Conservation (phyloP, 2,888 invertebrate species). For the Aproaerema taeniolella region DNA sequence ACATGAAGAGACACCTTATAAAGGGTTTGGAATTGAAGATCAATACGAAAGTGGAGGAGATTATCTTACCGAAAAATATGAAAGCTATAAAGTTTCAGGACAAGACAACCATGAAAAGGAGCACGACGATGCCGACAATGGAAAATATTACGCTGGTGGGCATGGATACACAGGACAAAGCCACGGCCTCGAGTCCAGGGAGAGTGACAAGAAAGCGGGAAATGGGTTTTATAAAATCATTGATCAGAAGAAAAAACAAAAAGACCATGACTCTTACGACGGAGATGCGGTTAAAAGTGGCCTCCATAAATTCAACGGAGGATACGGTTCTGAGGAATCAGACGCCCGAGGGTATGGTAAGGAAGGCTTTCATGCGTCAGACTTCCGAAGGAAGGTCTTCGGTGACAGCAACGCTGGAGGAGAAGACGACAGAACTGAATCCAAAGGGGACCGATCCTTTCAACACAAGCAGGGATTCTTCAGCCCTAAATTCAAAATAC, state of each 20-base stretch:
- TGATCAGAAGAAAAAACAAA: no score
- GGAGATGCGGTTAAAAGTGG: slow-evolving; percentile 78
- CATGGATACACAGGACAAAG: slow-evolving; percentile 72
- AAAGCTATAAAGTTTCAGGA: slow-evolving; percentile 69
- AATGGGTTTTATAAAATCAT: no score
- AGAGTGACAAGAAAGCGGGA: slow-evolving; percentile 44
- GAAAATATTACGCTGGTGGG: slow-evolving; percentile 67
- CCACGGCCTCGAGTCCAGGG: slow-evolving; percentile 67
- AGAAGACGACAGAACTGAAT: slow-evolving; percentile 60
- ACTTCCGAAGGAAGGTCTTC: slow-evolving; percentile 68
- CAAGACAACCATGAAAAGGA: slow-evolving; percentile 72
- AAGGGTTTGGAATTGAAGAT: slow-evolving; percentile 68
- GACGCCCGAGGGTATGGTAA: slow-evolving; percentile 71
- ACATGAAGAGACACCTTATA: slow-evolving; percentile 66
- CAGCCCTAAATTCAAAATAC: slow-evolving; percentile 41
- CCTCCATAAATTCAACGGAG: slow-evolving; percentile 76
- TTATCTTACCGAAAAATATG: slow-evolving; percentile 71
- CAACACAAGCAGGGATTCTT: slow-evolving; percentile 69
- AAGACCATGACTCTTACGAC: slow-evolving; percentile 83
- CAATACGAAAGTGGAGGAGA: slow-evolving; percentile 75
- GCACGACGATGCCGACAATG: slow-evolving; percentile 66
- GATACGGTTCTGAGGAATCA: slow-evolving; percentile 68
- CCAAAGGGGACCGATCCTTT: slow-evolving; percentile 66
- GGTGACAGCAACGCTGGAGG: slow-evolving; percentile 70
- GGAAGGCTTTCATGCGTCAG: slow-evolving; percentile 71